Evolutionary conservation across 2,797 vertebrate genomes (phyloP), one percentile per base, ranked within the genome.

Genomic region (Sarcoramphus papa): DNA sequence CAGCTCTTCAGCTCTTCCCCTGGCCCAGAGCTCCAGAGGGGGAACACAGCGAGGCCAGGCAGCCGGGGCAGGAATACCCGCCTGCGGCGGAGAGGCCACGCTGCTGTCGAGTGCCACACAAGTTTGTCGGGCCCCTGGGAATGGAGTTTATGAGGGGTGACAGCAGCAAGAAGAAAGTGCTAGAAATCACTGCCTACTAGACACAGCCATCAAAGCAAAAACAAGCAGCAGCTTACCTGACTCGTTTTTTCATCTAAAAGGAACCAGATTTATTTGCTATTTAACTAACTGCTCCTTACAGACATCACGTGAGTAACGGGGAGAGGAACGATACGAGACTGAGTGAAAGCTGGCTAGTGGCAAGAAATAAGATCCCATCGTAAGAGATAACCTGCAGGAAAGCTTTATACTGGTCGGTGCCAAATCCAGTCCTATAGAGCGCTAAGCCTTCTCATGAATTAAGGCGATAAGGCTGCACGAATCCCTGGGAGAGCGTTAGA

Each of bases 101-200:
- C 60, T 16, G 67, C 65, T 92, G 68, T 45, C 9, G 6, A 28
- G 76, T 31, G 63, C 79, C 91, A 41, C 41, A 25, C 47, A 21
- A 80, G 40, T 91, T 75, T 59, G 59, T 68, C 69, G 22, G 62
- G 37, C 60, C 31, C 62, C 56, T 30, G 93, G 84, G 82, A 93
- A 92, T 0, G 6, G 76, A 81, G 76, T 86, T 97, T 88, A 86
- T 85, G 93, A 90, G 33, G 54, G 73, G 93, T 78, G 82, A 83
- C 69, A 95, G 88, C 75, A 85, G 80, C 51, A 43, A 76, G 40
- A 53, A 79, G 31, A 85, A 97, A 59, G 53, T 27, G 65, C 70
- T 60, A 80, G 88, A 90, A 96, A 96, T 95, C 92, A 88, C 90
- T 88, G 69, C 54, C 83, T 96, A 86, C 94, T 14, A 73, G 86